Percentiles rank a stretch among this genome's conserved stretches.
Evolutionary conservation across 2,113 vertebrate species (phyloP).

Genomic region (Odontesthes bonariensis): DNA sequence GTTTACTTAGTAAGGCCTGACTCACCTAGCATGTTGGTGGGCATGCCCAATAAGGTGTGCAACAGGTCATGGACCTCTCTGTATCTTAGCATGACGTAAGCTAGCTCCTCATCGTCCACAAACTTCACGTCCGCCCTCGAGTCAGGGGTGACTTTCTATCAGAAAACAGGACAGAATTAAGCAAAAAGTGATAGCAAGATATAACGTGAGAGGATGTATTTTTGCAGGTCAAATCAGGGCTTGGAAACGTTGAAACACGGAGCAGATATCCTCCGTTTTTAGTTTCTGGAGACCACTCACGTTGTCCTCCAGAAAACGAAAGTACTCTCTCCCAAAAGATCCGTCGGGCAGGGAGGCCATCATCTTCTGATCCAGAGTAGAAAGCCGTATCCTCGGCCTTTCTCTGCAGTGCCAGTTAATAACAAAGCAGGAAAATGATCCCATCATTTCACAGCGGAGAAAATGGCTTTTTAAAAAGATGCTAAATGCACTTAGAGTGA

Average conservation of each 20-base stretch:
- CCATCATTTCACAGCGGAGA: not conserved
- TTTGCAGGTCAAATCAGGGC: not conserved
- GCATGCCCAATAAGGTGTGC: slow-evolving; percentile 95
- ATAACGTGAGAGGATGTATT: not conserved
- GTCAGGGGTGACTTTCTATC: slow-evolving; percentile 92
- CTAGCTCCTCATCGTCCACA: slow-evolving; percentile 93
- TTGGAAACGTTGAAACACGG: not conserved
- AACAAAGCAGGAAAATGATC: slow-evolving; percentile 1
- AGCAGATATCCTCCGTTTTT: not conserved
- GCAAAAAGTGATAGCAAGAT: not conserved
- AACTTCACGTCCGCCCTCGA: slow-evolving; percentile 91
- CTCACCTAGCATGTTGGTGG: slow-evolving; percentile 96
- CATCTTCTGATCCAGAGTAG: slow-evolving; percentile 85
- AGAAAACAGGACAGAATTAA: not conserved
- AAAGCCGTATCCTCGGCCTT: slow-evolving; percentile 89
- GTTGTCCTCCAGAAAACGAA: slow-evolving; percentile 90
- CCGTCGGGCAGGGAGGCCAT: slow-evolving; percentile 87
- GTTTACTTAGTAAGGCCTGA: not conserved
- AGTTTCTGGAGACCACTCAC: slow-evolving; percentile 76
- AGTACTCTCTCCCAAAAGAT: slow-evolving; percentile 90
- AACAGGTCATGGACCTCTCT: slow-evolving; percentile 94
- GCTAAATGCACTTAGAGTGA: not conserved
- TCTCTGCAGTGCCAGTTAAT: slow-evolving; percentile 81
- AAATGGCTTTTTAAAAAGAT: not conserved
- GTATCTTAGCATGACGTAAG: slow-evolving; percentile 95